Evolutionary conservation across 2,888 invertebrate species (phyloP), one percentile per base, ranked within the genome.

Genomic region (Dicyrtoma fusca): DNA sequence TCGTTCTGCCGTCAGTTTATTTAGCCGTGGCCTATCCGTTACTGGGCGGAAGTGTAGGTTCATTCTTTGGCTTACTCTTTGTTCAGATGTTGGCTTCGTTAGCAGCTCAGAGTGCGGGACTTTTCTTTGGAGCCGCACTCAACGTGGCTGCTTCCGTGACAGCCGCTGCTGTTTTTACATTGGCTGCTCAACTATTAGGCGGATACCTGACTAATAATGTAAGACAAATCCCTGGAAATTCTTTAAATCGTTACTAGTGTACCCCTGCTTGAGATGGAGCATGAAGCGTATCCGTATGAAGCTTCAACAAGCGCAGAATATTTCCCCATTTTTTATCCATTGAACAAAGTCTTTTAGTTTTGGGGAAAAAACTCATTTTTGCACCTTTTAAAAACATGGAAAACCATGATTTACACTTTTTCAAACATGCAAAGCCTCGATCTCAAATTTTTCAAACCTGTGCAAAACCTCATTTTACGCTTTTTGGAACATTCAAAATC

Each of bases 81-180:
- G 88, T 76, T 42, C 80, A 80, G 74, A 80, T 79, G 61, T 74
- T 80, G 42, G 76, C 78, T 13, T 77, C 79, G 1, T 61, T 80
- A 47, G 80, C 80, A 47, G 79, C 80, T 4, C 83, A 88, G 86
- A 91, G 90, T 82, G 91, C 89, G 76, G 92, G 92, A 68, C 88
- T 92, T 82, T 90, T 92, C 82, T 89, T 92, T 76, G 92, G 92
- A 62, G 91, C 91, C 42, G 88, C 89, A 77, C 90, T 89, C 86
- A 90, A 92, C 82, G 88, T 91, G 84, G 89, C 91, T 83, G 89
- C 90, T 69, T 89, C 91, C 82, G 89, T 92, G 76, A 92, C 91
- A 47, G 87, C 90, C 72, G 90, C 90, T 82, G 91, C 91, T 69
- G 86, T 91, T 49, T 91, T 91, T 82, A 91, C 91, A 65, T 85